A percentile compares a stretch with the other conserved stretches of the same genome.
Evolutionary conservation across 1,140 invertebrate species (phyloP).

Genomic region (Macrostomum lignano): DNA sequence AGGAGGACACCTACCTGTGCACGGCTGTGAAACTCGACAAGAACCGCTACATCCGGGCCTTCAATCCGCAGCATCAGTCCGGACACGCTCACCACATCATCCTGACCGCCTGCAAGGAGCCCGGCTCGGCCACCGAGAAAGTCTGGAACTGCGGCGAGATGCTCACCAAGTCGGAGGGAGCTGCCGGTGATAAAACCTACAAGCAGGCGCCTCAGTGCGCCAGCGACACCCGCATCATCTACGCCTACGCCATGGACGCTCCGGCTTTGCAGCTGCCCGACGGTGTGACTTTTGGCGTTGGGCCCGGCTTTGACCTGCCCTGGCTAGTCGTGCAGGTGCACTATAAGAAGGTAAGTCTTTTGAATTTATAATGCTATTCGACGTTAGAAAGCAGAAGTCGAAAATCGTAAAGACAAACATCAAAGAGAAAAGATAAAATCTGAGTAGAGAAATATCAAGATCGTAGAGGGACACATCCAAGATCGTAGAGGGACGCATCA

Average conservation of each 20-base stretch:
- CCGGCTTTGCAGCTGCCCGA: slow-evolving; percentile 51
- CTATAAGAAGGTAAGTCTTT: slow-evolving; percentile 34
- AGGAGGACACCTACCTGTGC: slow-evolving; percentile 16
- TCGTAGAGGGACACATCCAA: too few species aligned
- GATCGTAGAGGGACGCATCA: too few species aligned
- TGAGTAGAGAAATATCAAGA: too few species aligned
- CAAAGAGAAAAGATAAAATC: too few species aligned
- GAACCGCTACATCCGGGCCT: too few species aligned
- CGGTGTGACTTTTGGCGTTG: slow-evolving; percentile 30
- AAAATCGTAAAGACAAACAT: too few species aligned
- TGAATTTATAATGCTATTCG: too few species aligned
- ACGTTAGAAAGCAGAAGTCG: too few species aligned
- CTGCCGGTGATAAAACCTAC: slow-evolving; percentile 7
- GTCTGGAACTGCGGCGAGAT: slow-evolving; percentile 39
- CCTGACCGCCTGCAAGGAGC: slow-evolving; percentile 59
- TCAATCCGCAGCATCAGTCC: slow-evolving; percentile 60
- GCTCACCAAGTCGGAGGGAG: slow-evolving; percentile 7
- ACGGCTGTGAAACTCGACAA: slow-evolving; percentile 11
- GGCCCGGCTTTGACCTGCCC: slow-evolving; percentile 28
- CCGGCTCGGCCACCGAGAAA: slow-evolving; percentile 42
- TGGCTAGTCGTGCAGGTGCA: slow-evolving; percentile 58
- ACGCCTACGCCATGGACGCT: slow-evolving; percentile 84
- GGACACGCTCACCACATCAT: slow-evolving; percentile 87
- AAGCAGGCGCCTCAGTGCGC: slow-evolving; percentile 11
- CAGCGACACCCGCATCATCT: slow-evolving; percentile 38